phyloP scores from a whole-genome alignment of 53 echinoderm and acorn worm species.

The Actinopyga echinites region DNA sequence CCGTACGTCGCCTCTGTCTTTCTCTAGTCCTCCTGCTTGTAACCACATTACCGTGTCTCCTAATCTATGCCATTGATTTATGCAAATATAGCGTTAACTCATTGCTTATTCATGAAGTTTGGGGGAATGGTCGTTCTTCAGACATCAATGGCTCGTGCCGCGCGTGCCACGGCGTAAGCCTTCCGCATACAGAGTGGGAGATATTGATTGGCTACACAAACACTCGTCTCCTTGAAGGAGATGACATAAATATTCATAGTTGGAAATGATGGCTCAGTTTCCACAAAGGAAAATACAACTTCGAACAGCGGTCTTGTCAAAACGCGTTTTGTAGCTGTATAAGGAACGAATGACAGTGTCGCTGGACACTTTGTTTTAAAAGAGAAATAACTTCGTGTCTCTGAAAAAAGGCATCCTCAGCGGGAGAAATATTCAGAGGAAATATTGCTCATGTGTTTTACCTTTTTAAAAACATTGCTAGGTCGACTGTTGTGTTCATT shows the following conservation, averaged over 20 bases:
- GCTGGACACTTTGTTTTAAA: too few relatives aligned
- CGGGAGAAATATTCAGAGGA: too few relatives aligned
- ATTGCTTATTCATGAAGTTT: slow-evolving; percentile 43
- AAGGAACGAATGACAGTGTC: too few relatives aligned
- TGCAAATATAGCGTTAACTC: slow-evolving; percentile 26
- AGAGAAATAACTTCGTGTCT: too few relatives aligned
- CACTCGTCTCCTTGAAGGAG: slow-evolving; percentile 33
- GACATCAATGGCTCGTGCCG: slow-evolving; percentile 39
- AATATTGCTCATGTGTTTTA: too few relatives aligned
- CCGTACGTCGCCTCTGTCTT: background rate
- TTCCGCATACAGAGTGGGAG: slow-evolving; percentile 35
- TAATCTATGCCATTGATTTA: slow-evolving; percentile 19
- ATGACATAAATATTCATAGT: slow-evolving; percentile 12
- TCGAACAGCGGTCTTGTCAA: too few relatives aligned
- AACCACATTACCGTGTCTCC: slow-evolving; percentile 10
- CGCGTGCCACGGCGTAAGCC: slow-evolving; percentile 38
- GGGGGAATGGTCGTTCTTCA: background rate
- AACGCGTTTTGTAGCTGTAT: too few relatives aligned
- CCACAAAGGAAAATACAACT: too few relatives aligned
- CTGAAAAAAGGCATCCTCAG: too few relatives aligned
- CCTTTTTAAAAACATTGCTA: too few relatives aligned
- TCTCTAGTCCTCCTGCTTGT: background rate
- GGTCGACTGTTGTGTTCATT: too few relatives aligned
- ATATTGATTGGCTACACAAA: slow-evolving; percentile 37
- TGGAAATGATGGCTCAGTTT: background rate